Base-by-base conservation (phyloP, 2,797 vertebrate species). In the Brachyrhaphis roseni region DNA sequence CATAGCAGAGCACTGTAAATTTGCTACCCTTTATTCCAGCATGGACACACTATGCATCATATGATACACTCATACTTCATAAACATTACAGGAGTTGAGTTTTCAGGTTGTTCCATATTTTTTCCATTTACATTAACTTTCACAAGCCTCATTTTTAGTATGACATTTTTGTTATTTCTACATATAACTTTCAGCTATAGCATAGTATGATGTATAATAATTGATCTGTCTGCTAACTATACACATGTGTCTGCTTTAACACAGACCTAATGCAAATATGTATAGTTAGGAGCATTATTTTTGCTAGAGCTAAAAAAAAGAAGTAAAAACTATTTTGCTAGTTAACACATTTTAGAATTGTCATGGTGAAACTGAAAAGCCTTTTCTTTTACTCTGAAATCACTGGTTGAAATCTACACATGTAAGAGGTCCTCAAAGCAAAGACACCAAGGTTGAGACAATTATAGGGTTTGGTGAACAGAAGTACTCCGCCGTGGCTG, bases 391-490 rank as follows among this genome's bases (percentile, higher is more conserved):
- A 45, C 46, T 86, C 53, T 70, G 71, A 83, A 82, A 72, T 43
- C 31, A 4, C 59, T 72, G 66, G 73, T 78, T 84, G 26, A 77
- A 79, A 82, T 82, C 68, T 76, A 76, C 31, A 72, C 80, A 85
- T 20, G 15, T 86, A 53, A 79, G 76, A 88, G 64, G 82, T 70
- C 74, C 68, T 62, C 62, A 31, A 77, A 80, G 86, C 83, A 73
- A 47, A 90, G 72, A 89, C 80, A 87, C 79, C 84, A 84, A 82
- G 88, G 70, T 72, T 43, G 81, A 83, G 80, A 91, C 80, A 78
- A 87, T 86, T 89, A 88, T 26, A 64, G 45, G 87, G 86, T 78
- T 84, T 72, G 85, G 88, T 81, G 94, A 96, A 92, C 95, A 95
- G 93, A 90, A 78, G 86, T 95, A 95, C 89, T 84, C 82, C 92